These are phyloP conservation scores for Empidonax alnorum DNA, from an alignment of 2,113 vertebrate species.

Conservation along the genomic window DNA sequence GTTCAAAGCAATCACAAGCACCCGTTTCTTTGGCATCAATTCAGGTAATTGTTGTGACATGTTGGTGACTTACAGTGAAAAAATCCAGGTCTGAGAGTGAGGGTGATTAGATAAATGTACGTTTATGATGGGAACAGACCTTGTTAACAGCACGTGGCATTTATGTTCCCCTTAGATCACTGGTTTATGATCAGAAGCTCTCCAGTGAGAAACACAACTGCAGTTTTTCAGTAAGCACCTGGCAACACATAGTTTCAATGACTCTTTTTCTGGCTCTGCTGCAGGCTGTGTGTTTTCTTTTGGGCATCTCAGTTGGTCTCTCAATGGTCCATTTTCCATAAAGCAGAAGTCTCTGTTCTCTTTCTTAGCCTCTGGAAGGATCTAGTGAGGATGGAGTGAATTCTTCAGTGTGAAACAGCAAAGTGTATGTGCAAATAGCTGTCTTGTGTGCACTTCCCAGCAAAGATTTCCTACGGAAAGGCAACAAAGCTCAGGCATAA, in stretches of 20 bases:
- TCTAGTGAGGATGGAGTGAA: neutral
- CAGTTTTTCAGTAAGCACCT: neutral
- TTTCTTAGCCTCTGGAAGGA: neutral
- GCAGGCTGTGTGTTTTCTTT: neutral
- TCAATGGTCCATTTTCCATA: neutral
- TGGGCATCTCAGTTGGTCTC: neutral
- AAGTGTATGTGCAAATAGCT: accelerated
- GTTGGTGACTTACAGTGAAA: neutral
- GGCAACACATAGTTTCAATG: neutral
- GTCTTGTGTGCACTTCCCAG: neutral
- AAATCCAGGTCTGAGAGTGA: neutral
- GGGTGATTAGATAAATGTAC: neutral
- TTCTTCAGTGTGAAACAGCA: neutral
- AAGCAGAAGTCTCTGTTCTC: neutral
- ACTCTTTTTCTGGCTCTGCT: neutral
- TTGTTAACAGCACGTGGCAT: neutral
- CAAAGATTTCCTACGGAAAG: neutral
- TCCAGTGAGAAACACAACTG: neutral
- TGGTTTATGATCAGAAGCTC: neutral
- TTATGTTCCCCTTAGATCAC: neutral
- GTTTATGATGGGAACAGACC: neutral
- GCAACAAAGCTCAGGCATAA: neutral
- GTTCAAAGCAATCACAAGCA: neutral
- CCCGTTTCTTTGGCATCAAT: neutral
- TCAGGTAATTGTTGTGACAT: neutral